Evolutionary conservation across 1,140 invertebrate genomes (phyloP), one percentile per base, ranked within the genome.

Genomic region (Drosophila simulans): DNA sequence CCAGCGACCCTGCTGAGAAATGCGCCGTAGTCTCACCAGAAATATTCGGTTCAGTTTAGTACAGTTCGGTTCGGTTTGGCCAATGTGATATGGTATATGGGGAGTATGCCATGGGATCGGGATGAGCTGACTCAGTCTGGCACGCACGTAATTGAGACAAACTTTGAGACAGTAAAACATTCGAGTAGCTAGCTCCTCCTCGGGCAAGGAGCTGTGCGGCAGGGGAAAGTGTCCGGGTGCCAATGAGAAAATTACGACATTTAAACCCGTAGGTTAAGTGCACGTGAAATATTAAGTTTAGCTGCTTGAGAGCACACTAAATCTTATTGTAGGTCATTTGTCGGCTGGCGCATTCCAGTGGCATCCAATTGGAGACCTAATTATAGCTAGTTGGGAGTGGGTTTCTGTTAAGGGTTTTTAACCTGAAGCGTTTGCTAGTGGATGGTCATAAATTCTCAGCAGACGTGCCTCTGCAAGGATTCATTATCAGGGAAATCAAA

Each of bases 71-170:
- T 81, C 63, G 57, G 70, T 46, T 56, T 17, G 54, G 45, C 48
- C 76, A 80, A 42, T 40, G 37, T 35, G 58, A 51, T 62, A 60
- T 66, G 63, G 63, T 46, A 48, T 31, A 40, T 11, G 22, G 37
- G 34, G 17, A 11, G 15, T 17, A 37, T 17, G 37, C 13, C 4
- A 3, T 5, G 22, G 22, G 17, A 12, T 34, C 40, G 43, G 45
- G 58, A 68, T 48, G 63, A 73, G 60, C 62, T 64, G 75, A 58
- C 69, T 72, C 76, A 76, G 76, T 68, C 83, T 88, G 83, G 80
- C 83, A 86, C 83, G 83, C 83, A 88, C 83, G 83, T 88, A 88
- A 88, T 88, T 88, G 83, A 88, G 83, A 88, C 83, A 88, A 88
- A 88, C 79, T 88, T 89, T 89, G 76, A 77, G 83, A 79, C 83